Conservation (phyloP, 92 coral and sea anemone species). For the Paragorgia papillata region DNA sequence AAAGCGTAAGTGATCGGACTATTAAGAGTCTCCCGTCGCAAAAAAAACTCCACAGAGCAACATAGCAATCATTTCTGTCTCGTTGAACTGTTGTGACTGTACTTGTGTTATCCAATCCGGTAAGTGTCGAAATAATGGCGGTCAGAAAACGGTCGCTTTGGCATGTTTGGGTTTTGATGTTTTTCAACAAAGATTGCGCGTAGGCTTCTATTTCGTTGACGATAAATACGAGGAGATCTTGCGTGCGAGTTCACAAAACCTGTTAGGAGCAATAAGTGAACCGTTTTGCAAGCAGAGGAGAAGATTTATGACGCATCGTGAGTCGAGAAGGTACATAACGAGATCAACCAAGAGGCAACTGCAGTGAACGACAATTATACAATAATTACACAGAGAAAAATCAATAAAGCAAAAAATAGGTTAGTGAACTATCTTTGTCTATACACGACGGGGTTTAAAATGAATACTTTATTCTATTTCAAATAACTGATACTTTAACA, state of each 20-base stretch:
- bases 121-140: background rate
- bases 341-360: too few species aligned
- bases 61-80: background rate
- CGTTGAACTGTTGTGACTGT: background rate
- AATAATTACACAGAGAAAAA: too few species aligned
- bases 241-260: background rate
- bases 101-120: background rate
- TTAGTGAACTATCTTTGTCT: too few species aligned
- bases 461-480: too few species aligned
- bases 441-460: too few species aligned
- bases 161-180: slow-evolving; percentile 35
- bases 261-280: too few species aligned
- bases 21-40: background rate
- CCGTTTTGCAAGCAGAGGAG: too few species aligned
- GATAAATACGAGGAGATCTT: background rate
- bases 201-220: background rate
- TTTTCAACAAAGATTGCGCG: slow-evolving; percentile 8
- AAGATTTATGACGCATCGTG: too few species aligned
- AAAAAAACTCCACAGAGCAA: background rate
- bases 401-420: too few species aligned
- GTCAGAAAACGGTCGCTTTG: background rate
- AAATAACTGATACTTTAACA: too few species aligned
- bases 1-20: background rate
- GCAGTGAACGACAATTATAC: too few species aligned
- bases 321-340: too few species aligned